These are phyloP conservation scores for Drosophila novamexicana DNA, from an alignment of 1,140 invertebrate species.

Conservation along the genomic window DNA sequence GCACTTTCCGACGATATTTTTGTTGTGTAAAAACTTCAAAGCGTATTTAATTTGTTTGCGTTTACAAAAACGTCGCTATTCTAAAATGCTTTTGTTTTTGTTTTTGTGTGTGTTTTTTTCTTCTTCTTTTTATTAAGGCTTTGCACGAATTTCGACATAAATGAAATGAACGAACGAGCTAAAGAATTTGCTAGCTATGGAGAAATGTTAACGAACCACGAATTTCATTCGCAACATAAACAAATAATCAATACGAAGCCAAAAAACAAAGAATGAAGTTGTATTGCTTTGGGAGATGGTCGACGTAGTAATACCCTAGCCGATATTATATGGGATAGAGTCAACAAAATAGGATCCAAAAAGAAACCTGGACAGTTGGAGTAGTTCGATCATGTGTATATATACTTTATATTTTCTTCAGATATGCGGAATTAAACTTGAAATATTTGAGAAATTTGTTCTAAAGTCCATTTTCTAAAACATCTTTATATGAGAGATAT, in stretches of 20 bases:
- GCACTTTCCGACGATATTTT: constrained; percentile 14
- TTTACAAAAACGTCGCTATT: constrained; percentile 58
- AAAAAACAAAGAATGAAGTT: constrained; percentile 38
- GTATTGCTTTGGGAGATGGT: constrained; percentile 28
- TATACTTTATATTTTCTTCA: too few relatives aligned
- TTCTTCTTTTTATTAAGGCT: constrained; percentile 49
- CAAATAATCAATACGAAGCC: constrained; percentile 48
- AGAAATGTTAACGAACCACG: constrained; percentile 55
- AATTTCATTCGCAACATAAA: constrained; percentile 66
- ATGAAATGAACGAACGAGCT: constrained; percentile 41
- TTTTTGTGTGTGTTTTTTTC: constrained; percentile 10
- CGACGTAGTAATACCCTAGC: constrained; percentile 13
- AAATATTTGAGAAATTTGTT: too few relatives aligned
- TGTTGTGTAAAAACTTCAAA: constrained; percentile 25
- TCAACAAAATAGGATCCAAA: too few relatives aligned
- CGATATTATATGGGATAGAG: too few relatives aligned
- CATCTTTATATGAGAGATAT: too few relatives aligned
- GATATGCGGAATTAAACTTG: too few relatives aligned
- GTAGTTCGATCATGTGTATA: too few relatives aligned
- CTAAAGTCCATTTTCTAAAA: too few relatives aligned
- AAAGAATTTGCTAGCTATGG: constrained; percentile 66
- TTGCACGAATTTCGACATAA: constrained; percentile 74
- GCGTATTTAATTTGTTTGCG: constrained; percentile 55
- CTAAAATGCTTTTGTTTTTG: constrained; percentile 36
- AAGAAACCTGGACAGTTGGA: neutral